phyloP scores from a whole-genome alignment of 2,888 invertebrate species.

The Schizotus pectinicornis region DNA sequence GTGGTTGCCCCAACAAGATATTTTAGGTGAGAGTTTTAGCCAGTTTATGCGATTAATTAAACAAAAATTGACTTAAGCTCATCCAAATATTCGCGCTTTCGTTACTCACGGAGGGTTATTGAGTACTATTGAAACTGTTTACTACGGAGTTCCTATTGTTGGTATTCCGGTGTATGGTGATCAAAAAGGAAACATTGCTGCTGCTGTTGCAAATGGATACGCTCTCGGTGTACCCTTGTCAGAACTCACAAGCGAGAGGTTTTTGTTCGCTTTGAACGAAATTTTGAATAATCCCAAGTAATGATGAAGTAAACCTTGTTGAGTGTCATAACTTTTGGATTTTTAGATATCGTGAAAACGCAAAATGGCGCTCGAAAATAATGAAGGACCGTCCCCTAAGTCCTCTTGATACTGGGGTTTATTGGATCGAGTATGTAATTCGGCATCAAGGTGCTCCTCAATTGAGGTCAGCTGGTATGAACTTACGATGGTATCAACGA shows the following conservation, averaged over 20 bases:
- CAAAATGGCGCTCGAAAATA: not conserved
- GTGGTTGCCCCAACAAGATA: conserved; percentile 56
- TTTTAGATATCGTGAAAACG: not conserved
- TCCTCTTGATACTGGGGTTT: not conserved
- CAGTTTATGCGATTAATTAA: too few species aligned
- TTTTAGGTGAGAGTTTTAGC: conserved; percentile 30
- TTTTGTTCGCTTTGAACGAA: conserved; percentile 35
- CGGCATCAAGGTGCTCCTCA: not conserved
- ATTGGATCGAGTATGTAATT: not conserved
- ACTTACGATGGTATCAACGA: not conserved
- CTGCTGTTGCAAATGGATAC: conserved; percentile 48
- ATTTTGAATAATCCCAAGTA: conserved; percentile 37
- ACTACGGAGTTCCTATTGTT: conserved; percentile 60
- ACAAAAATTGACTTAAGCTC: conserved; percentile 51
- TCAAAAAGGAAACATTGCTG: conserved; percentile 60
- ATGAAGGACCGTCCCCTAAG: not conserved
- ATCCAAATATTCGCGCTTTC: conserved; percentile 63
- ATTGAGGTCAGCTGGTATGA: not conserved
- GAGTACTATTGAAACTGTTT: conserved; percentile 64
- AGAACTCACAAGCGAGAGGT: conserved; percentile 34
- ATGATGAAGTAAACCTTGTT: not conserved
- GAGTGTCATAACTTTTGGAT: too few species aligned
- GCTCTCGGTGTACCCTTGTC: conserved; percentile 33
- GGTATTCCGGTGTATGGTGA: conserved; percentile 63
- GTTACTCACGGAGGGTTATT: conserved; percentile 67